phyloP scores from a whole-genome alignment of 2,797 vertebrate species.

The Smutsia gigantea region DNA sequence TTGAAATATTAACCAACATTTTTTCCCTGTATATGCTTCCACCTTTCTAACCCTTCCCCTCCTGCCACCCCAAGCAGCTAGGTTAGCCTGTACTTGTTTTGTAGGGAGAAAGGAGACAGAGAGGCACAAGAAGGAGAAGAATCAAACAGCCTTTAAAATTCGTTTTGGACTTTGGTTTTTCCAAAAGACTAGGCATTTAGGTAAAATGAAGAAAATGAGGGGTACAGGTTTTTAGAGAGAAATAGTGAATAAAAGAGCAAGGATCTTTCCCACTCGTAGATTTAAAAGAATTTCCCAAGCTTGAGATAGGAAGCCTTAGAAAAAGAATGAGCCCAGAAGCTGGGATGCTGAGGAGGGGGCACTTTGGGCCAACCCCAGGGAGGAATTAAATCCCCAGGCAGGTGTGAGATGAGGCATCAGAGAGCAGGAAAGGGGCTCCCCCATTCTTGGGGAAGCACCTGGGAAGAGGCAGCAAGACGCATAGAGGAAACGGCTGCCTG shows the following conservation, averaged over 20 bases:
- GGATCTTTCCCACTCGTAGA: neutral
- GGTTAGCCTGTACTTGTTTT: neutral
- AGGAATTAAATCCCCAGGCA: neutral
- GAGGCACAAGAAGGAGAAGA: neutral
- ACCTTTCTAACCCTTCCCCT: neutral
- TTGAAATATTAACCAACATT: conserved; percentile 53
- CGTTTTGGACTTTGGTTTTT: neutral
- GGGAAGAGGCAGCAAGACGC: neutral
- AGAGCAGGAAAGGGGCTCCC: neutral
- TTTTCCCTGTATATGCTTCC: neutral
- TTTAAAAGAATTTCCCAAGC: neutral
- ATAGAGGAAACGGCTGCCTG: neutral
- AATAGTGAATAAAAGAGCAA: neutral
- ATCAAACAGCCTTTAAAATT: neutral
- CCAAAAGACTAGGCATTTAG: neutral
- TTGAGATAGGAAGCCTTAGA: neutral
- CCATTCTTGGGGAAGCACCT: neutral
- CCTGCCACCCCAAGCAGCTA: neutral
- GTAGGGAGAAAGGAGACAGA: neutral
- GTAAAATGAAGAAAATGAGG: neutral
- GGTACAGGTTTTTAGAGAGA: neutral
- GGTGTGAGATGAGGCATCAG: neutral
- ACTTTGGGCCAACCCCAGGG: neutral
- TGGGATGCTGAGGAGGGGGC: neutral
- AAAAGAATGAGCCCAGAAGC: neutral